Conservation (phyloP, 2,888 invertebrate genomes). For the Apomyelois bistriatella region DNA sequence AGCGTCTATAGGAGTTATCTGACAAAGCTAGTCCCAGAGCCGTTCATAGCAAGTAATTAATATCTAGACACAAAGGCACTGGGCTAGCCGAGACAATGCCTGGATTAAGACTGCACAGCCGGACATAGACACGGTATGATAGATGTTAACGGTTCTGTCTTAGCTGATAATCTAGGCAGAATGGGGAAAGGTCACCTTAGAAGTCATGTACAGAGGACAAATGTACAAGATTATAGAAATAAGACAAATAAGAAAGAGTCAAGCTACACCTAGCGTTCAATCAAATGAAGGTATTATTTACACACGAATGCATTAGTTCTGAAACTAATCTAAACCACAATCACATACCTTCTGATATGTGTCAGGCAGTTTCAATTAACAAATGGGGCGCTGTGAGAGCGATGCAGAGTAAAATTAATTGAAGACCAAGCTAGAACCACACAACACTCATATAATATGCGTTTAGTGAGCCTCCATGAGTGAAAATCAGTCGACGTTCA, state of each 20-base stretch:
- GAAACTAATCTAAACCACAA: conserved; percentile 9
- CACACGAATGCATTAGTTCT: conserved; percentile 2
- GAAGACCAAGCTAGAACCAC: not conserved
- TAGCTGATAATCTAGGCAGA: no score
- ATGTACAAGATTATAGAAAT: no score
- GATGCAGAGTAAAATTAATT: not conserved
- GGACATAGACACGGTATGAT: not conserved
- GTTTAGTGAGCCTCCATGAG: no score
- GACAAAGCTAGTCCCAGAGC: not conserved
- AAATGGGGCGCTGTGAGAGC: conserved; percentile 32
- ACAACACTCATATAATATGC: no score
- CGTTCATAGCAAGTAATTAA: conserved; percentile 6
- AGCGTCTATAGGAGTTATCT: not conserved
- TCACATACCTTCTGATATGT: conserved; percentile 4
- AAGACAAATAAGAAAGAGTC: no score
- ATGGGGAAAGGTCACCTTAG: no score
- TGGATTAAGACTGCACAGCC: not conserved
- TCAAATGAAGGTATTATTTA: not conserved
- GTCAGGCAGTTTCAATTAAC: conserved; percentile 37
- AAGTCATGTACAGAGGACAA: no score
- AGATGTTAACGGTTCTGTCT: not conserved
- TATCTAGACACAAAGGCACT: conserved; percentile 9
- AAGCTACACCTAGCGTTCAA: not conserved
- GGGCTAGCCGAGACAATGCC: conserved; percentile 1
- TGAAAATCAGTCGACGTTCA: no score